A percentile compares a stretch with the other conserved stretches of the same genome.
phyloP scores from a whole-genome alignment of 1,140 invertebrate genomes.

The Bombus terrestris region DNA sequence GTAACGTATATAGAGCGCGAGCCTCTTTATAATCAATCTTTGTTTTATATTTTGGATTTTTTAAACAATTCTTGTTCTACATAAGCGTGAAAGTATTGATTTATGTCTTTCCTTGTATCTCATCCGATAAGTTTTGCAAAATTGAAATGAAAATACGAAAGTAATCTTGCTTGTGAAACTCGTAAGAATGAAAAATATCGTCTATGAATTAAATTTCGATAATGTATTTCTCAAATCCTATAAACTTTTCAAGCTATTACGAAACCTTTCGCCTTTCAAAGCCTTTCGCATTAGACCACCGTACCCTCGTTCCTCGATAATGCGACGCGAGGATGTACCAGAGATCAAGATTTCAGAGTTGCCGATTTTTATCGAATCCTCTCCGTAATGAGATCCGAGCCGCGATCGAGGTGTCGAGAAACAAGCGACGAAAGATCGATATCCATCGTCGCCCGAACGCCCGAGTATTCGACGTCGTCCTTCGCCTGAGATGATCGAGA shows the following conservation, averaged over 20 bases:
- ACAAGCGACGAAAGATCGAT: slow-evolving; percentile 51
- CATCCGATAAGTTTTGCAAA: too few relatives aligned
- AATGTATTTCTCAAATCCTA: too few relatives aligned
- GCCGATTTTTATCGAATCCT: slow-evolving; percentile 41
- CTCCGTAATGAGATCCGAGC: slow-evolving; percentile 41
- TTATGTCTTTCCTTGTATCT: too few relatives aligned
- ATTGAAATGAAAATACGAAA: too few relatives aligned
- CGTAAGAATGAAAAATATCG: too few relatives aligned
- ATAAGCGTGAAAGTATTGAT: too few relatives aligned
- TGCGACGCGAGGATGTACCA: background rate
- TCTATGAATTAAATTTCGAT: too few relatives aligned
- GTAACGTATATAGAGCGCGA: slow-evolving; percentile 18
- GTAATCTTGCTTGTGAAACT: too few relatives aligned
- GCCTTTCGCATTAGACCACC: background rate
- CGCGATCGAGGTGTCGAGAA: slow-evolving; percentile 15
- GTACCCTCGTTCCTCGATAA: background rate
- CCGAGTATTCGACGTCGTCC: slow-evolving; percentile 1
- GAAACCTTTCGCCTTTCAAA: background rate
- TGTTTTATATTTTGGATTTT: too few relatives aligned
- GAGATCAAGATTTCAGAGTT: background rate
- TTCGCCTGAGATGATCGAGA: slow-evolving; percentile 17
- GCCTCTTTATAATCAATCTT: background rate
- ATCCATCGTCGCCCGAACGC: slow-evolving; percentile 28
- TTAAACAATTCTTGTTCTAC: too few relatives aligned
- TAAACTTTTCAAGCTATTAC: too few relatives aligned